Base-by-base conservation (phyloP, 2,113 vertebrate species). In the Cromileptes altivelis region DNA sequence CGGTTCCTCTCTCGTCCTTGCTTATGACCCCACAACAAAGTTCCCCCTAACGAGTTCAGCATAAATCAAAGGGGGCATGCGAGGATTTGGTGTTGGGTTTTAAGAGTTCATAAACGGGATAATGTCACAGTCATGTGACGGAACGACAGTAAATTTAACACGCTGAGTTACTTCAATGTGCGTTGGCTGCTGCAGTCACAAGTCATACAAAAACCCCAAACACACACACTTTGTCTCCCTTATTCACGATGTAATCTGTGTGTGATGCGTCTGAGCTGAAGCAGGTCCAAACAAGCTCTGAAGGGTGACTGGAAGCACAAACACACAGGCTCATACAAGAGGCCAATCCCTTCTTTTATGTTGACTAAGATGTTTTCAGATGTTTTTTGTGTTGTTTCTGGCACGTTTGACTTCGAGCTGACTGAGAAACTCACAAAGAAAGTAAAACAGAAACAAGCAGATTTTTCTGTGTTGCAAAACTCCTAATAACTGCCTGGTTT, bases 21-120 rank as follows among this genome's bases (percentile, higher is more conserved):
- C 61, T 80, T 53, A 73, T 70, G 74, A 88, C 68, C 72, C 91
- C 84, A 91, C 85, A 88, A 90, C 91, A 92, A 90, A 92, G 88
- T 89, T 82, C 71, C 71, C 76, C 30, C 5, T 60, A 23, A 76
- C 45, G 3, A 76, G 70, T 56, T 81, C 55, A 42, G 74, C 63
- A 75, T 77, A 64, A 82, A 82, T 81, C 15, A 47, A 45, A 5
- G 37, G 62, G 33, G 30, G 15, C 72, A 37, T 61, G 63, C 23
- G 57, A 87, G 78, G 71, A 40, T 56, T 65, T 65, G 62, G 42
- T 75, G 42, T 85, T 75, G 25, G 45, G 23, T 87, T 88, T 82
- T 61, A 87, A 75, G 55, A 70, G 85, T 84, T 83, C 6, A 30
- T 86, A 81, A 80, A 86, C 6, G 6, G 78, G 40, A 42, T 74